Percentiles rank a stretch among this genome's conserved stretches.
Conservation (phyloP, 2,888 invertebrate genomes). For the Parasteatoda lunata region DNA sequence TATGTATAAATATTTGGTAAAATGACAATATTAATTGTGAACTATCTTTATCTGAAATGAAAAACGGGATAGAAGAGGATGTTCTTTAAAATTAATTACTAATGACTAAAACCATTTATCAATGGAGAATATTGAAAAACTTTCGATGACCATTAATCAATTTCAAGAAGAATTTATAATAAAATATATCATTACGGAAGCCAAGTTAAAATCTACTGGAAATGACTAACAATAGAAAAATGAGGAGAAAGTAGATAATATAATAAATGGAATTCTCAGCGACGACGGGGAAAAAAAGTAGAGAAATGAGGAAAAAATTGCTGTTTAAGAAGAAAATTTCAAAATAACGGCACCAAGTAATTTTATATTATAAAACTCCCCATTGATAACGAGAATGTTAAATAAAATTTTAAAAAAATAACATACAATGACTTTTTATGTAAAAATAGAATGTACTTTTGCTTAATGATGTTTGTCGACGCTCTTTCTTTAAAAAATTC, state of each 20-base stretch:
- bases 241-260: constrained; percentile 30
- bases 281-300: constrained; percentile 20
- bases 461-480: too few relatives aligned
- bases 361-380: too few relatives aligned
- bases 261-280: constrained; percentile 34
- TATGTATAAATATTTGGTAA: too few relatives aligned
- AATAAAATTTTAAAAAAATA: too few relatives aligned
- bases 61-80: background rate
- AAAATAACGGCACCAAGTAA: too few relatives aligned
- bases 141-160: constrained; percentile 36
- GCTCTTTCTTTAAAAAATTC: too few relatives aligned
- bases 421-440: too few relatives aligned
- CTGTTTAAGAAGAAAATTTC: too few relatives aligned
- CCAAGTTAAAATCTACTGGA: constrained; percentile 11
- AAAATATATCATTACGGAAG: background rate
- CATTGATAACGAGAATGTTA: too few relatives aligned
- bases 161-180: constrained; percentile 26
- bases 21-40: too few relatives aligned
- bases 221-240: background rate
- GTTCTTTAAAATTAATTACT: background rate
- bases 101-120: constrained; percentile 9
- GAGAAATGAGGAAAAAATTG: background rate
- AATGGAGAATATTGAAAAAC: constrained; percentile 9
- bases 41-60: background rate
- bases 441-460: too few relatives aligned